Base-by-base conservation (phyloP, 2,797 vertebrate species). In the Trachurus trachurus region DNA sequence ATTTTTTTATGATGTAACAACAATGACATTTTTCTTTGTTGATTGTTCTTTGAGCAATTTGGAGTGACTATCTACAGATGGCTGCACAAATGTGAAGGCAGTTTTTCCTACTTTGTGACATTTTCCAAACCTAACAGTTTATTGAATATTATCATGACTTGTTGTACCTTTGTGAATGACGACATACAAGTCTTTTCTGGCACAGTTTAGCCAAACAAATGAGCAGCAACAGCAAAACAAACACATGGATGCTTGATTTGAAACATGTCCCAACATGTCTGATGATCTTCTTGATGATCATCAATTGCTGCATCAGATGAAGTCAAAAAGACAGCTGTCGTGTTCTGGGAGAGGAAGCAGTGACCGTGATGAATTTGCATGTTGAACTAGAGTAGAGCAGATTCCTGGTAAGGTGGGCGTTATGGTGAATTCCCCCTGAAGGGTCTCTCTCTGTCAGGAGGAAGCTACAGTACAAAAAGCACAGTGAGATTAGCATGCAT, bases 361-460 rank as follows among this genome's bases (percentile, higher is more conserved):
- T 64, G 44, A 9, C 56, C 1, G 8, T 19, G 37, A 47, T 67
- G 73, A 71, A 40, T 76, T 71, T 84, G 76, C 71, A 68, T 56
- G 63, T 22, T 31, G 54, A 74, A 37, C 64, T 73, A 10, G 34
- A 49, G 47, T 5, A 40, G 71, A 78, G 49, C 82, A 84, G 85
- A 65, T 85, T 90, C 61, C 47, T 4, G 70, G 69, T 82, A 85
- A 62, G 81, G 91, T 91, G 88, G 82, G 86, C 13, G 86, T 86
- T 1, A 19, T 26, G 66, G 85, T 87, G 68, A 87, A 83, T 85
- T 90, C 86, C 88, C 88, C 83, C 60, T 26, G 26, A 63, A 75
- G 50, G 68, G 80, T 78, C 63, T 72, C n/a, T n/a, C n/a, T n/a
- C n/a, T n/a, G 62, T 21, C 26, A 15, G 54, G 57, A 76, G 60